A percentile compares a stretch with the other conserved stretches of the same genome.
These are phyloP conservation scores for Platycercus adscitus DNA, from an alignment of 2,113 vertebrate species.

Conservation along the genomic window DNA sequence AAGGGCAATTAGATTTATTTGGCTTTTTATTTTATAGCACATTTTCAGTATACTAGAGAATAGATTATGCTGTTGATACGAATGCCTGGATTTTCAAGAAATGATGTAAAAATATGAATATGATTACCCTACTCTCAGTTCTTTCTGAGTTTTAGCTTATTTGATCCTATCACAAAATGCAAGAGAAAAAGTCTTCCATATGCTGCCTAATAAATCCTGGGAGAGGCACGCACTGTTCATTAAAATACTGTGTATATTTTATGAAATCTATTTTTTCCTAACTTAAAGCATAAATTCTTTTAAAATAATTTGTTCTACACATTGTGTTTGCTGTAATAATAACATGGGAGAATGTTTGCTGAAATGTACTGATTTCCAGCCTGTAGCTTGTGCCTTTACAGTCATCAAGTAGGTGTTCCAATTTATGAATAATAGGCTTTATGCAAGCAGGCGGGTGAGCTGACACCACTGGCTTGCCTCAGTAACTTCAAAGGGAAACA, in stretches of 20 bases:
- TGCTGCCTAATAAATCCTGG: not conserved
- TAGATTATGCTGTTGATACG: not conserved
- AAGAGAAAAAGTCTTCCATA: not conserved
- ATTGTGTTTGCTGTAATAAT: not conserved
- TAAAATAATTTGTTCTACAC: not conserved
- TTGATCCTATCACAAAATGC: not conserved
- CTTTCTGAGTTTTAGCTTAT: not conserved
- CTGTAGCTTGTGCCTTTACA: not conserved
- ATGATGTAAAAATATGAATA: not conserved
- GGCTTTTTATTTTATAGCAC: not conserved
- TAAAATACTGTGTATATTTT: not conserved
- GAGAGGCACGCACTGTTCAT: not conserved
- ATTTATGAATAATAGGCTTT: not conserved
- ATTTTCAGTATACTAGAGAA: not conserved
- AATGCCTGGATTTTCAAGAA: not conserved
- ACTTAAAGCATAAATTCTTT: not conserved
- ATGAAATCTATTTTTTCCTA: not conserved
- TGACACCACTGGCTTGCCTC: not conserved
- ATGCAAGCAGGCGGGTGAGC: not conserved
- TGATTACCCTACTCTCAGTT: not conserved
- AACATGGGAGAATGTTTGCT: not conserved
- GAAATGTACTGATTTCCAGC: not conserved
- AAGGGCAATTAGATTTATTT: not conserved
- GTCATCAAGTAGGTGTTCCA: constrained; percentile 6
- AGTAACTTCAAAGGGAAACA: not conserved